Conservation (phyloP, 1,140 invertebrate genomes). For the Campodea augens region DNA sequence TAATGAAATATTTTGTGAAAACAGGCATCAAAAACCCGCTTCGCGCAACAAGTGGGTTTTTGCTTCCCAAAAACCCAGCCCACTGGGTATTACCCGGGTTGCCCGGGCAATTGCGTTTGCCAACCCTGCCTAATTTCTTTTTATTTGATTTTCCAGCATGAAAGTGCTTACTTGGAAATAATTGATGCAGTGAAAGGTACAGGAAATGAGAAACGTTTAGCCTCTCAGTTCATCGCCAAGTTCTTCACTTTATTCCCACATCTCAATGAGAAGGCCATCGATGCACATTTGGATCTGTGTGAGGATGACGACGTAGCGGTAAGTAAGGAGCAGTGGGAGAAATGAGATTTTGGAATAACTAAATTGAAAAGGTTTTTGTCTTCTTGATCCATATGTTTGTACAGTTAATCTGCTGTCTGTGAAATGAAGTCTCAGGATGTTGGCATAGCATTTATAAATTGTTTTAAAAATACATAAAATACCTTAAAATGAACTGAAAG, state of each 20-base stretch:
- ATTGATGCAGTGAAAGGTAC: conserved; percentile 64
- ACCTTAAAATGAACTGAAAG: too few relatives aligned
- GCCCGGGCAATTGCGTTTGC: too few relatives aligned
- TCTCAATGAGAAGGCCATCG: conserved; percentile 62
- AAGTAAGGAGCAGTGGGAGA: conserved; percentile 27
- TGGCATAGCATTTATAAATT: too few relatives aligned
- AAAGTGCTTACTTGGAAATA: conserved; percentile 70
- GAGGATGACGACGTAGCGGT: conserved; percentile 86
- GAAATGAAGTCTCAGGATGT: not conserved
- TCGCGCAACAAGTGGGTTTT: too few relatives aligned
- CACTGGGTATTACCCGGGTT: too few relatives aligned
- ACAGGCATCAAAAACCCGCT: too few relatives aligned
- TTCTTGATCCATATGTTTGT: not conserved
- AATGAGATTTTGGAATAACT: too few relatives aligned
- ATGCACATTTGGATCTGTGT: conserved; percentile 82
- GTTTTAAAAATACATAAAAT: too few relatives aligned
- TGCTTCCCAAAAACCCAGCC: too few relatives aligned
- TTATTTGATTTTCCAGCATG: conserved; percentile 46
- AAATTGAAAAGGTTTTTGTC: too few relatives aligned
- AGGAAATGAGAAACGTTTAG: conserved; percentile 75
- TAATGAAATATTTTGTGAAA: too few relatives aligned
- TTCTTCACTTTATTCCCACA: conserved; percentile 86
- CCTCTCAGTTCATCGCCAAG: conserved; percentile 84
- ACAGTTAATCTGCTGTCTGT: not conserved
- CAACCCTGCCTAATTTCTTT: too few relatives aligned